These are phyloP conservation scores for Latrodectus geometricus DNA, from an alignment of 1,140 invertebrate genomes.

Conservation along the genomic window DNA sequence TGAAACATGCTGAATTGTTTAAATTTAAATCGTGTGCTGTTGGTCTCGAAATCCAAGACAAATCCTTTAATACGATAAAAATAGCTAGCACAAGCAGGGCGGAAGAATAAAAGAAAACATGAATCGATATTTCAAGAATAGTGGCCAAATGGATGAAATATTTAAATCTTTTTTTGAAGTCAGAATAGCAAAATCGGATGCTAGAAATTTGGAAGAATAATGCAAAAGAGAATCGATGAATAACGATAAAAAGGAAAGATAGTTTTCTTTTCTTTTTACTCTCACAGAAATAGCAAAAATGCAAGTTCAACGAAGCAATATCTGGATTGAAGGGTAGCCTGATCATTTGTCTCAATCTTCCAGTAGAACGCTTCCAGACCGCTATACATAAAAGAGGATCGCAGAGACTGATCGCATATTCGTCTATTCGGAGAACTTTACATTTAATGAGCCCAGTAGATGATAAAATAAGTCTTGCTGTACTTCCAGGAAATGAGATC, in stretches of 20 bases:
- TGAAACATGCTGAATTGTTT: not conserved
- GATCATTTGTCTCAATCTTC: not conserved
- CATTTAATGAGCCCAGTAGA: not conserved
- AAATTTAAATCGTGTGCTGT: not conserved
- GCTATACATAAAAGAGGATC: not conserved
- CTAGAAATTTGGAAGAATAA: not conserved
- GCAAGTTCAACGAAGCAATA: not conserved
- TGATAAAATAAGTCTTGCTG: not conserved
- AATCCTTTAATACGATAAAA: constrained; percentile 21
- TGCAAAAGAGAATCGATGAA: not conserved
- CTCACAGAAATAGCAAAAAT: not conserved
- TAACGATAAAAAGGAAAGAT: not conserved
- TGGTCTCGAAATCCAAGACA: not conserved
- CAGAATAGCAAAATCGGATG: constrained; percentile 1
- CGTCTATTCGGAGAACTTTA: not conserved
- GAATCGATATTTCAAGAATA: constrained; percentile 8
- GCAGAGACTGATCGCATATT: not conserved
- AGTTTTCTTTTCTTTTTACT: not conserved
- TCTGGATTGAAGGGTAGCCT: not conserved
- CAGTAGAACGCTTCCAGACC: not conserved
- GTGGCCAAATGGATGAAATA: constrained; percentile 25
- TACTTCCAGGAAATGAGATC: not conserved
- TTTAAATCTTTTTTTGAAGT: constrained; percentile 17
- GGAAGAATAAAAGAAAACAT: not conserved
- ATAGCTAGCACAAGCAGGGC: not conserved